Base-by-base conservation (phyloP, 2,113 vertebrate species). In the Charadrius vociferus region DNA sequence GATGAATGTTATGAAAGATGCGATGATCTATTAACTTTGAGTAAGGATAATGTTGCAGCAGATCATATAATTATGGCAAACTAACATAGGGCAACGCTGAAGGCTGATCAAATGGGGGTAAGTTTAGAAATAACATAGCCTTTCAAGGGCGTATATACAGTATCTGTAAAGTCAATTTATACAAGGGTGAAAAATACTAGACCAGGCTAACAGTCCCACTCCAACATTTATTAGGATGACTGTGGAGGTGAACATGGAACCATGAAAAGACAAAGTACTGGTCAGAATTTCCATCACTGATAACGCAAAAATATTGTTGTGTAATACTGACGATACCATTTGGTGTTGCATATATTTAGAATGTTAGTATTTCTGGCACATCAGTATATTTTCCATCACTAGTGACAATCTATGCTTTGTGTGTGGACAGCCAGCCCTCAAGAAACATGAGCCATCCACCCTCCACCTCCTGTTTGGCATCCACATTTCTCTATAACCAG, bases 331-430 rank as follows among this genome's bases (percentile, higher is more conserved):
- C 0, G 4, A 14, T 55, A 18, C 20, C 5, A 2, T 75, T 41
- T 45, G 10, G 3, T 45, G 36, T 52, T 1, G 2, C 0, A 0
- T 39, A 1, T 39, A 9, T 43, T 67, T 70, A 70, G 29, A 70
- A 70, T 52, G 20, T 11, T 20, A 8, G 6, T 47, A 36, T 71
- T 86, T 59, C 43, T 77, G 15, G 17, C 12, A 7, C 24, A 29
- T 29, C 8, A 15, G 21, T 52, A 41, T 8, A 36, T 71, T 65
- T 58, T 34, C 43, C 18, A 24, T 47, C 34, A 10, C 32, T n/a
- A 24, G 56, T 58, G 32, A 50, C 56, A n/a, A 37, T 30, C 18
- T 63, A 2, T 43, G 49, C 37, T 6, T 45, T 63, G 27, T 23
- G 13, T 0, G 0, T 36, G 50, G 36, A 37, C 7, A 50, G 41